Conservation (phyloP, 2,888 invertebrate genomes). For the Callosobruchus maculatus region DNA sequence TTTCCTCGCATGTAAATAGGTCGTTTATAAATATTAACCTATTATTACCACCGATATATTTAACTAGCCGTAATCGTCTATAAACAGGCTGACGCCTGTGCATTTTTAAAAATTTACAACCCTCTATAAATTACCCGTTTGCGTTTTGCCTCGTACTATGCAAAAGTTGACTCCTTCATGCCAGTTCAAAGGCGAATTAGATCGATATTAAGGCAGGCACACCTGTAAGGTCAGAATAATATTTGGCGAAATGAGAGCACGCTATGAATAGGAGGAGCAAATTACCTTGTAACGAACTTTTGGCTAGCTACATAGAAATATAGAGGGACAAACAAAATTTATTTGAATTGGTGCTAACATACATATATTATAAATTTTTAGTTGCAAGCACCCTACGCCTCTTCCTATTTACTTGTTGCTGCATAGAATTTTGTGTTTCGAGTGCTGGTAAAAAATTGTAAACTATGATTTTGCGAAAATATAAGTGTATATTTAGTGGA, state of each 20-base stretch:
- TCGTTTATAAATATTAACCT: neutral
- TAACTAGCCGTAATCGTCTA: neutral
- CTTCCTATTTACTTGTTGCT: too few species aligned
- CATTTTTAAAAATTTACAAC: neutral
- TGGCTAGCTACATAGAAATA: too few species aligned
- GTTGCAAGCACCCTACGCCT: too few species aligned
- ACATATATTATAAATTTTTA: too few species aligned
- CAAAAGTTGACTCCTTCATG: neutral
- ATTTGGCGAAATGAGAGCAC: neutral
- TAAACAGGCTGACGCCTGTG: neutral
- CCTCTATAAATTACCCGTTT: neutral
- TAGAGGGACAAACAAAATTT: too few species aligned
- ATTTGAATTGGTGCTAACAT: too few species aligned
- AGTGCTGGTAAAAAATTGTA: too few species aligned
- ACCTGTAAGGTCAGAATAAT: neutral
- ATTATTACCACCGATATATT: neutral
- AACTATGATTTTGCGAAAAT: too few species aligned
- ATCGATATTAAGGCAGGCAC: neutral
- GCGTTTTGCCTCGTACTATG: neutral
- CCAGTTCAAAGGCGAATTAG: neutral
- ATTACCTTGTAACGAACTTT: too few species aligned
- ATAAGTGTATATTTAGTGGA: too few species aligned
- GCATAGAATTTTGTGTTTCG: too few species aligned
- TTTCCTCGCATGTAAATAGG: neutral
- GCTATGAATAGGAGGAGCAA: neutral